phyloP scores from a whole-genome alignment of 1,140 invertebrate species.

The Uloborus diversus region DNA sequence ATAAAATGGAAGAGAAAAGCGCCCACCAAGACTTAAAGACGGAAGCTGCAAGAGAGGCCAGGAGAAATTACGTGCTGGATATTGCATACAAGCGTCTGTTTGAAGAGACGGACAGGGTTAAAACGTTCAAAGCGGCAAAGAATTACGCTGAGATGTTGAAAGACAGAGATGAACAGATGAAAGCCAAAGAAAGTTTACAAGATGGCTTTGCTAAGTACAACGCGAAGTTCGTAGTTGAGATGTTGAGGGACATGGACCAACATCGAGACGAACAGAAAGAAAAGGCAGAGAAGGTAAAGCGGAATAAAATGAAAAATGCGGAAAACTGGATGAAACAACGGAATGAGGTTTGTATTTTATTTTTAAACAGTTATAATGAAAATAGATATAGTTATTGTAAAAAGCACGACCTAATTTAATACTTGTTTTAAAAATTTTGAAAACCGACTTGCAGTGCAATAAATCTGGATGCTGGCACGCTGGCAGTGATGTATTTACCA shows the following conservation, averaged over 20 bases:
- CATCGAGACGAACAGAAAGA: neutral
- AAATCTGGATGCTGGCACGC: too few relatives aligned
- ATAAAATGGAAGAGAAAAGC: neutral
- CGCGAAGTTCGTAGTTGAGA: neutral
- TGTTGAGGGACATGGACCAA: slow-evolving; percentile 9
- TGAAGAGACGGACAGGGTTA: slow-evolving; percentile 31
- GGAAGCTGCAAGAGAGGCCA: neutral
- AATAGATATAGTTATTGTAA: too few relatives aligned
- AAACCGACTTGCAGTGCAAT: too few relatives aligned
- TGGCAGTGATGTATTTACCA: too few relatives aligned
- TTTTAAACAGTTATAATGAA: neutral
- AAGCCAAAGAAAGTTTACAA: neutral
- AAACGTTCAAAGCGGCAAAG: slow-evolving; percentile 19
- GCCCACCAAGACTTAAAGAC: neutral
- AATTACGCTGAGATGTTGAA: neutral
- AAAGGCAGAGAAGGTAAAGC: neutral
- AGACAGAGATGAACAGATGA: slow-evolving; percentile 1
- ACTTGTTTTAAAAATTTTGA: too few relatives aligned
- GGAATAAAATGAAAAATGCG: slow-evolving; percentile 17
- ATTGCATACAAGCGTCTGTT: slow-evolving; percentile 24
- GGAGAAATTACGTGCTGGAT: slow-evolving; percentile 8
- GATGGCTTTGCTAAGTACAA: neutral
- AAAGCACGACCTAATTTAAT: too few relatives aligned
- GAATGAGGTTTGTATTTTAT: slow-evolving; percentile 13
- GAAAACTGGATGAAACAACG: slow-evolving; percentile 13